A percentile compares a stretch with the other conserved stretches of the same genome.
Conservation (phyloP, 2,797 vertebrate genomes). For the Oryzias dopingdopingensis region DNA sequence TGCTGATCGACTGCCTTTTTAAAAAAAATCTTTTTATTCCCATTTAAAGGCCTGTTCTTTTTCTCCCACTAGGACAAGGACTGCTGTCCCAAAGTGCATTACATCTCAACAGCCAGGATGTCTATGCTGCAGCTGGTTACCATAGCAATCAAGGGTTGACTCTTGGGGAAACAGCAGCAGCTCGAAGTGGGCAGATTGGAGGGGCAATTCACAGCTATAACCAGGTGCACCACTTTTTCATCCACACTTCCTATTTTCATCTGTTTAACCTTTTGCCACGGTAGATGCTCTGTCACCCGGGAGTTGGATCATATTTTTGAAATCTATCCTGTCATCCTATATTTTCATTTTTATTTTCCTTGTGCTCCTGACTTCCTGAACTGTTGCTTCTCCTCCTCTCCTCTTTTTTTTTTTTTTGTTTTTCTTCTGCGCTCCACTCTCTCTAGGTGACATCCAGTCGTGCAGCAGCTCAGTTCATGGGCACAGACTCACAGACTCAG, state of each 20-base stretch:
- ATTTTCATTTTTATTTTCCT: not conserved
- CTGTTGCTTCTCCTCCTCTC: not conserved
- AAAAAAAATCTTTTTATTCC: not conserved
- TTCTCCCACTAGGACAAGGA: constrained; percentile 84
- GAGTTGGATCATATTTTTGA: not conserved
- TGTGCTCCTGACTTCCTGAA: not conserved
- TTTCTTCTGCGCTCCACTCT: constrained; percentile 5
- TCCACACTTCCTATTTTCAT: not conserved
- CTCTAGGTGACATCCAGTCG: constrained; percentile 86
- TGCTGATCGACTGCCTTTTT: not conserved
- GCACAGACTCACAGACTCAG: constrained; percentile 79
- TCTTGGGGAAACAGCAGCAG: constrained; percentile 84
- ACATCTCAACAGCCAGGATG: constrained; percentile 96
- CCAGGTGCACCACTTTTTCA: constrained; percentile 26
- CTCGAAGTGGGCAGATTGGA: constrained; percentile 84
- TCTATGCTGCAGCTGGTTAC: constrained; percentile 94
- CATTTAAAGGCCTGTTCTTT: not conserved
- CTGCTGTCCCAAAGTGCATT: constrained; percentile 95
- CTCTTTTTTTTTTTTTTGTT: not conserved
- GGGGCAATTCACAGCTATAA: constrained; percentile 91
- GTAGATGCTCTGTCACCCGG: too few relatives aligned
- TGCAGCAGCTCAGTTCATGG: constrained; percentile 82
- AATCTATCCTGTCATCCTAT: not conserved
- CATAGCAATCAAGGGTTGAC: constrained; percentile 96
- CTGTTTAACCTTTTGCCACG: too few relatives aligned